phyloP scores from a whole-genome alignment of 2,113 vertebrate genomes.

The Physeter macrocephalus region DNA sequence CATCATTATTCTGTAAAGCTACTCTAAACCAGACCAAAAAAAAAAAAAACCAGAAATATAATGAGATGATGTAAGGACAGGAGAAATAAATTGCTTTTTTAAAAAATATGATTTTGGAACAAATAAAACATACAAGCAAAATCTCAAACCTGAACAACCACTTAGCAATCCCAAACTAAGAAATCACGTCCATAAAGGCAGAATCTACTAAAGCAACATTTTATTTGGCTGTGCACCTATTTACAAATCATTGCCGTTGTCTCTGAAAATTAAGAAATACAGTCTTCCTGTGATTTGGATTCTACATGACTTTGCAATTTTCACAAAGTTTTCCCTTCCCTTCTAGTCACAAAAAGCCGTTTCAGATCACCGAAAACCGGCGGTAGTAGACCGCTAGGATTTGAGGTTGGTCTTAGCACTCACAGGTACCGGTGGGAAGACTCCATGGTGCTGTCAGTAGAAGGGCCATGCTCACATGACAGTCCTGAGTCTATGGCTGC shows the following conservation, averaged over 20 bases:
- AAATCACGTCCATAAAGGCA: neutral
- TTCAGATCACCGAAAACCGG: neutral
- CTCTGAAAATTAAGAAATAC: constrained; percentile 48
- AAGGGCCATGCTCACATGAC: neutral
- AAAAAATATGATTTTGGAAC: neutral
- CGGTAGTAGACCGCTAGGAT: neutral
- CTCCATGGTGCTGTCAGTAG: neutral
- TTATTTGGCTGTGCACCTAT: neutral
- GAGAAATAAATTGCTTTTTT: neutral
- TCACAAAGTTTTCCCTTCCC: neutral
- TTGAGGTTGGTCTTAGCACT: neutral
- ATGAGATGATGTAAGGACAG: neutral
- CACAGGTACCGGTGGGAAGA: neutral
- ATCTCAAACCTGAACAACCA: neutral
- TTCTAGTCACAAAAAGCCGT: neutral
- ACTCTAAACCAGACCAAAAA: neutral
- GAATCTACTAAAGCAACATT: neutral
- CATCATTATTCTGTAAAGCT: neutral
- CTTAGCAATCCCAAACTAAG: neutral
- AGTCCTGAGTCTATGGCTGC: neutral
- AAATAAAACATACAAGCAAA: neutral
- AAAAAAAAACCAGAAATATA: neutral
- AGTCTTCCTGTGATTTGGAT: constrained; percentile 31
- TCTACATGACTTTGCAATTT: constrained; percentile 10
- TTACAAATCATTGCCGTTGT: constrained; percentile 24